A percentile compares a stretch with the other conserved stretches of the same genome.
Evolutionary conservation across 2,113 vertebrate species (phyloP).

Genomic region (Suricata suricatta): DNA sequence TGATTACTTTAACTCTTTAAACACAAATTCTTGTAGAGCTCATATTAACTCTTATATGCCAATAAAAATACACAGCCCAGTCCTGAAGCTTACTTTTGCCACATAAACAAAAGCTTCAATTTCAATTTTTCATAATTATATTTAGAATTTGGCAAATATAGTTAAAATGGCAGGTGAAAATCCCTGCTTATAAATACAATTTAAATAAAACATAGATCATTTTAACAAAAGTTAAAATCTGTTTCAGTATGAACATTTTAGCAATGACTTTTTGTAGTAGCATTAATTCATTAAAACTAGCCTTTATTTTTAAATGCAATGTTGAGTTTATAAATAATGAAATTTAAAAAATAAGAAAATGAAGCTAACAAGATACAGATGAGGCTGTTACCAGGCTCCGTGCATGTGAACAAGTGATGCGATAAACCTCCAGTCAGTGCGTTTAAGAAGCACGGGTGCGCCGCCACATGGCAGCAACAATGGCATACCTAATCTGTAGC

Average conservation of each 20-base stretch:
- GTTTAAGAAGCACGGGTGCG: constrained; percentile 85
- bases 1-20: constrained; percentile 56
- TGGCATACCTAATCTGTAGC: constrained; percentile 86
- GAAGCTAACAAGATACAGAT: constrained; percentile 85
- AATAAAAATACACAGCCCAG: constrained; percentile 81
- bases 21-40: constrained; percentile 70
- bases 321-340: constrained; percentile 72
- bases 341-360: constrained; percentile 76
- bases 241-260: constrained; percentile 67
- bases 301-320: constrained; percentile 78
- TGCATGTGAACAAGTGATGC: constrained; percentile 87
- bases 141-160: constrained; percentile 71
- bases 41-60: constrained; percentile 74
- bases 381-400: constrained; percentile 92
- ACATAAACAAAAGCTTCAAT: constrained; percentile 68
- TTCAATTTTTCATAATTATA: constrained; percentile 61
- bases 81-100: constrained; percentile 68
- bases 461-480: constrained; percentile 85
- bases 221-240: constrained; percentile 70
- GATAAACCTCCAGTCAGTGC: constrained; percentile 89
- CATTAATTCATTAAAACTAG: constrained; percentile 72
- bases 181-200: constrained; percentile 53
- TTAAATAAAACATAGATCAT: constrained; percentile 71
- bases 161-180: constrained; percentile 74
- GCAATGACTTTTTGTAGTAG: constrained; percentile 64